These are phyloP conservation scores for Coryphaenoides rupestris DNA, from an alignment of 2,113 vertebrate genomes.

Conservation along the genomic window DNA sequence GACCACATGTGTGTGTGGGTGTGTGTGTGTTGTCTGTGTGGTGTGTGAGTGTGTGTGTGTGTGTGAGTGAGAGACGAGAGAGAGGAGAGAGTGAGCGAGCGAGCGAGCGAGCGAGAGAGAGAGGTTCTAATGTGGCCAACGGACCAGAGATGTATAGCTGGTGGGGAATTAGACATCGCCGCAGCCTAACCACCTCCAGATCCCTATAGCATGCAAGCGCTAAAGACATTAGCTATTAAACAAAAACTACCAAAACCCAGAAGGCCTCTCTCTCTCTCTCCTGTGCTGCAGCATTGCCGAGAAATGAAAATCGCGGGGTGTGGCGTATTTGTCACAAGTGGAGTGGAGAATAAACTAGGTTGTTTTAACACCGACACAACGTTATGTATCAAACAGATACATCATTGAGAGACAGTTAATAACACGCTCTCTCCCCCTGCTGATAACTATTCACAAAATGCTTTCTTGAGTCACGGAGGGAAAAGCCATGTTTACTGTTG, in stretches of 20 bases:
- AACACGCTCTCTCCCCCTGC: too few species aligned
- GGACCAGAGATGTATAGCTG: constrained; percentile 55
- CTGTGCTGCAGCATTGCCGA: constrained; percentile 22
- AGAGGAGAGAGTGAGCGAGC: too few species aligned
- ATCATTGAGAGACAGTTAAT: background rate
- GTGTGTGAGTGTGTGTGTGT: too few species aligned
- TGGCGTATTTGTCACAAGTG: background rate
- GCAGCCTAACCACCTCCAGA: constrained; percentile 57
- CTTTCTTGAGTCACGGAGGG: background rate
- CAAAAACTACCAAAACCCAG: constrained; percentile 9
- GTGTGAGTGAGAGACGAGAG: too few species aligned
- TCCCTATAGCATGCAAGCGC: constrained; percentile 31
- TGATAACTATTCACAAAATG: background rate
- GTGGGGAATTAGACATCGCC: constrained; percentile 47
- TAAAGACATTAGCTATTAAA: constrained; percentile 25
- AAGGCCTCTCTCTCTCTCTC: constrained; percentile 12
- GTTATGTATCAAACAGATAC: constrained; percentile 6
- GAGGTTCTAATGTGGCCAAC: constrained; percentile 45
- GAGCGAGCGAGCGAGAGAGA: constrained; percentile 4
- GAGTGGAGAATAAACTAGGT: constrained; percentile 16
- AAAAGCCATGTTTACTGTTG: background rate
- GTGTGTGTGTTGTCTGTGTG: too few species aligned
- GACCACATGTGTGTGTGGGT: constrained; percentile 4
- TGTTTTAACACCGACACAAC: constrained; percentile 11
- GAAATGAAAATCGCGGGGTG: background rate